Base-by-base conservation (phyloP, 2,888 invertebrate species). In the Nudaria mundana region DNA sequence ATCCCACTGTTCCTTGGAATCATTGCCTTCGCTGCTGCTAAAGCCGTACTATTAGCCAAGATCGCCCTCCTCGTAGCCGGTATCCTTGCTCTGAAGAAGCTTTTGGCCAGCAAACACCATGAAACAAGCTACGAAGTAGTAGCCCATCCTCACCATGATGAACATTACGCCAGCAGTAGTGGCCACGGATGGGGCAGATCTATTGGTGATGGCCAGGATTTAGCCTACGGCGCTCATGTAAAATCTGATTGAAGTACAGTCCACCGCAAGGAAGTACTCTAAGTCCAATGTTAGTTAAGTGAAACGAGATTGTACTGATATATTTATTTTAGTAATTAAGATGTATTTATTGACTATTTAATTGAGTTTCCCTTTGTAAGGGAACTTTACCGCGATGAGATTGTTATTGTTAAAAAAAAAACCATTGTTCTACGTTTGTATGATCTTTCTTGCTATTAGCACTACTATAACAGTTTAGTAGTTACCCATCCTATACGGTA, bases 1-100 rank as follows among this genome's bases (percentile, higher is more conserved):
- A 92, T 95, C 59, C 95, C 95, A 16, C 84, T 96, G 52, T 93
- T 93, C 65, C 90, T 96, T 39, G 96, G 74, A 31, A 85, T 88
- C 68, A 91, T 96, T 56, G 95, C 95, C 14, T 90, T 96, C 39
- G 90, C 95, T 34, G 95, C 96, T n/a, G 93, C 95, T 84, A 96
- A 96, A 86, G 96, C 96, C 25, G 90, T 96, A 42, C 86, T 95
- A 48, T 91, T 96, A 59, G 95, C 95, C 72, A 96, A 96, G 90
- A 91, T 96, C 62, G 93, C 96, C 0, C 90, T 96, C 24, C 90
- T 95, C 30, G 91, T 96, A 51, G 93, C 95, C 47, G 92, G 92
- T 63, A 92, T 95, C 63, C 92, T 96, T 65, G 90, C 88, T 12
- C 61, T 89, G 66, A 89, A 89, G 79, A 96, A 96, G 69, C 90